These are phyloP conservation scores for Protaetia brevitarsis DNA, from an alignment of 1,140 invertebrate genomes.

Conservation along the genomic window DNA sequence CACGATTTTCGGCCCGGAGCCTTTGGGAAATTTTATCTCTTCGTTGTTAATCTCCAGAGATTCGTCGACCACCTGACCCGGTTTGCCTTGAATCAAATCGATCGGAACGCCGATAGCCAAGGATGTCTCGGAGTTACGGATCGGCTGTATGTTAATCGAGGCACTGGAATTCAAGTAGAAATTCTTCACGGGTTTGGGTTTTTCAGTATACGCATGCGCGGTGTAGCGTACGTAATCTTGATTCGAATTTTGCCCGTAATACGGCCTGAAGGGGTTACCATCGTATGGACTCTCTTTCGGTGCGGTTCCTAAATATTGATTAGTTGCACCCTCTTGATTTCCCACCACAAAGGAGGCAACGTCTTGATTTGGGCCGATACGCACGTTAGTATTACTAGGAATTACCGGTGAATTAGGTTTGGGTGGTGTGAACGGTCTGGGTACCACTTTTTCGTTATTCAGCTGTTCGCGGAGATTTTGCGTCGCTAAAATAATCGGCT, in stretches of 20 bases:
- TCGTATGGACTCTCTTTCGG: conserved; percentile 52
- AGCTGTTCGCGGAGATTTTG: conserved; percentile 45
- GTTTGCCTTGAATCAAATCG: conserved; percentile 36
- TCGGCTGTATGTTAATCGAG: conserved; percentile 43
- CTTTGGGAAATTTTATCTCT: conserved; percentile 38
- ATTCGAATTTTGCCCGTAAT: conserved; percentile 34
- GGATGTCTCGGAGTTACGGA: conserved; percentile 44
- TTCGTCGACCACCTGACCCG: conserved; percentile 47
- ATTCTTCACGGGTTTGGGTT: not conserved
- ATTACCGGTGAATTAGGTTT: conserved; percentile 31
- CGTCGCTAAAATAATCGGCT: conserved; percentile 44
- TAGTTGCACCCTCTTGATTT: conserved; percentile 59
- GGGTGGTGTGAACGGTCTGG: conserved; percentile 28
- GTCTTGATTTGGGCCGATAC: conserved; percentile 61
- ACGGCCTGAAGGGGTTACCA: conserved; percentile 42
- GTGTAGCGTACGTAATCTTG: conserved; percentile 27
- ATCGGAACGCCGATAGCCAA: conserved; percentile 45
- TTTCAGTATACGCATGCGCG: conserved; percentile 18
- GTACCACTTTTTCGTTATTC: conserved; percentile 43
- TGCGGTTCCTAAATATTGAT: conserved; percentile 50
- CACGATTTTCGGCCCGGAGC: conserved; percentile 38
- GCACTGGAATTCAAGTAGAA: conserved; percentile 26
- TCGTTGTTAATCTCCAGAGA: conserved; percentile 39
- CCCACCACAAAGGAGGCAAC: conserved; percentile 63
- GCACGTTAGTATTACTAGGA: conserved; percentile 58